phyloP scores from a whole-genome alignment of 2,888 invertebrate species.

The Sclerodermus sp. region DNA sequence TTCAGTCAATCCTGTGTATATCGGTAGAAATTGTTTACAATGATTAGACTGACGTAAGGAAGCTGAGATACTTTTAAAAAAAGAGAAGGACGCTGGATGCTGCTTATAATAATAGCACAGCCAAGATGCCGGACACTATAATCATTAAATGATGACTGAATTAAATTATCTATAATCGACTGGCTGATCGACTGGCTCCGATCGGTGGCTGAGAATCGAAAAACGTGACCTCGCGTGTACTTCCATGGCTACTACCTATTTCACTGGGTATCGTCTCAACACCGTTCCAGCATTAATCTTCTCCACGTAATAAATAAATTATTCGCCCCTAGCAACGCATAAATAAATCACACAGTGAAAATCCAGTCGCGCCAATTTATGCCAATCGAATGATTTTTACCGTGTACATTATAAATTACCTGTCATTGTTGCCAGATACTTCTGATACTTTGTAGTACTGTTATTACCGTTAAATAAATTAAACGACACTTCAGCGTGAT shows the following conservation, averaged over 20 bases:
- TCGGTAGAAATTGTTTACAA: too few species aligned
- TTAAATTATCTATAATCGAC: slow-evolving; percentile 52
- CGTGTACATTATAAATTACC: too few species aligned
- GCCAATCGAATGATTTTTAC: too few species aligned
- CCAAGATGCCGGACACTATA: slow-evolving; percentile 30
- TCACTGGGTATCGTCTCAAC: slow-evolving; percentile 32
- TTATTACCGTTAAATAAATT: too few species aligned
- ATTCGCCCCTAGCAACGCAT: not conserved
- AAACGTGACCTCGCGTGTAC: slow-evolving; percentile 40
- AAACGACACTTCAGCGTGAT: too few species aligned
- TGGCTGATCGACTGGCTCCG: slow-evolving; percentile 30
- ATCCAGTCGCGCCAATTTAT: too few species aligned
- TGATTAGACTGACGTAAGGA: not conserved
- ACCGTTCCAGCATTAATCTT: slow-evolving; percentile 3
- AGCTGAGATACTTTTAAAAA: slow-evolving; percentile 18
- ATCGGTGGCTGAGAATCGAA: slow-evolving; percentile 34
- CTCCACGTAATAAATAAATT: not conserved
- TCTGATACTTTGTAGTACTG: too few species aligned
- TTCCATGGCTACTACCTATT: slow-evolving; percentile 23
- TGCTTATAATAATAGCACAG: slow-evolving; percentile 21
- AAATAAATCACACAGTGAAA: too few species aligned
- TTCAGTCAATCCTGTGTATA: too few species aligned
- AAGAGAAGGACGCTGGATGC: slow-evolving; percentile 7
- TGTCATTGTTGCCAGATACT: too few species aligned
- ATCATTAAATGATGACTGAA: slow-evolving; percentile 51